Conservation (phyloP, 2,797 vertebrate species). For the Epinephelus malabaricus region DNA sequence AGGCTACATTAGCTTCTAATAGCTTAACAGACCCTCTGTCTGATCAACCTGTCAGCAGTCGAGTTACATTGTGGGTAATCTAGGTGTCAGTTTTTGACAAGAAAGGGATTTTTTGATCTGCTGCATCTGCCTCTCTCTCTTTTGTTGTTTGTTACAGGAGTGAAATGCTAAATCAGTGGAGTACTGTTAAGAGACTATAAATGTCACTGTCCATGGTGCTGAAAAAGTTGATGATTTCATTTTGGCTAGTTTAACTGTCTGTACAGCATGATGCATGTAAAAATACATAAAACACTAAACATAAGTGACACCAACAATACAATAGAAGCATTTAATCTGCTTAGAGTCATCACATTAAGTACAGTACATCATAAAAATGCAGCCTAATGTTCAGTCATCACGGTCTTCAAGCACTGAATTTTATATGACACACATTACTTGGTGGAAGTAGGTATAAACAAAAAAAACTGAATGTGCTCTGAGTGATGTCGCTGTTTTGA, state of each 20-base stretch:
- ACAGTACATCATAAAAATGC: conserved; percentile 19
- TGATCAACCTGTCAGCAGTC: too few relatives aligned
- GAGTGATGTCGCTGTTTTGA: conserved; percentile 47
- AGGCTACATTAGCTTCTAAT: too few relatives aligned
- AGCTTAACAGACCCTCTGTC: too few relatives aligned
- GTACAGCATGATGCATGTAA: neutral
- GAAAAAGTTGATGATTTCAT: conserved; percentile 9
- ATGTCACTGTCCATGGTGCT: conserved; percentile 31
- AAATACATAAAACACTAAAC: neutral
- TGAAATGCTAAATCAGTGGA: neutral
- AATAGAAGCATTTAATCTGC: neutral
- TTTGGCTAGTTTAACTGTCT: neutral
- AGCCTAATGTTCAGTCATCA: conserved; percentile 23
- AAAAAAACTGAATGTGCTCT: conserved; percentile 12
- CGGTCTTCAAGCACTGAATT: conserved; percentile 18
- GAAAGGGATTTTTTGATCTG: too few relatives aligned
- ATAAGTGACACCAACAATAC: conserved; percentile 8
- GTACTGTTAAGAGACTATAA: neutral
- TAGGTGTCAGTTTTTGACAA: too few relatives aligned
- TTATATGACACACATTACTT: conserved; percentile 19
- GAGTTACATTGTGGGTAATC: too few relatives aligned
- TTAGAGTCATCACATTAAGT: conserved; percentile 11
- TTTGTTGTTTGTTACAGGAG: neutral
- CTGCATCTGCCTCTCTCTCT: too few relatives aligned
- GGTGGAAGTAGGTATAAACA: conserved; percentile 13